Conservation (phyloP, 2,888 invertebrate species). For the Odiellus spinosus region DNA sequence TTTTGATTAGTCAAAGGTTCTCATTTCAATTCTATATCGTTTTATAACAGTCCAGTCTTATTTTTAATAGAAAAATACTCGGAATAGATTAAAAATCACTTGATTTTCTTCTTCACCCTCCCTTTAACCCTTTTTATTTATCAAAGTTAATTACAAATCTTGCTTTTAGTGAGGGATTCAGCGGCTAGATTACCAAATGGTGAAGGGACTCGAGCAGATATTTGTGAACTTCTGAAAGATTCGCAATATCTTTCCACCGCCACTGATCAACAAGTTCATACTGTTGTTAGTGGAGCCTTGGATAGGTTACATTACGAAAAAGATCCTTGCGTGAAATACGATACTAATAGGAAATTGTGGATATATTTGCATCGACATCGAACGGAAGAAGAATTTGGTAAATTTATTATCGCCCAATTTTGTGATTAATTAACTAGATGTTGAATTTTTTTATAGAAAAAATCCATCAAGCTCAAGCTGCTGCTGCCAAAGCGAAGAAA, state of each 20-base stretch:
- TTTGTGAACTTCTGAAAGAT: constrained; percentile 67
- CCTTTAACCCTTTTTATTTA: neutral
- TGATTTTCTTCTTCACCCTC: no score
- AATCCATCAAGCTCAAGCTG: constrained; percentile 33
- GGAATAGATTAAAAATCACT: no score
- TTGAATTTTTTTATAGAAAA: constrained; percentile 24
- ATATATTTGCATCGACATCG: constrained; percentile 73
- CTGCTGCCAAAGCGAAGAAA: constrained; percentile 32
- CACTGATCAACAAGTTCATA: constrained; percentile 38
- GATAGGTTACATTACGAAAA: constrained; percentile 76
- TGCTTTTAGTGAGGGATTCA: constrained; percentile 80
- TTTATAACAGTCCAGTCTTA: no score
- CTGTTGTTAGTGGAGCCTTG: constrained; percentile 73
- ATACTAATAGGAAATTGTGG: constrained; percentile 81
- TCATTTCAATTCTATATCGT: no score
- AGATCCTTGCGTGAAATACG: constrained; percentile 87
- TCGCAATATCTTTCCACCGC: constrained; percentile 44
- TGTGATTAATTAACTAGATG: neutral
- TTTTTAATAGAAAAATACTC: no score
- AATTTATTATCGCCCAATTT: no score
- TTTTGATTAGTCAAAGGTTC: no score
- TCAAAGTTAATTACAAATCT: no score
- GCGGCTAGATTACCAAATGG: constrained; percentile 85
- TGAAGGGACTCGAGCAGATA: constrained; percentile 78
- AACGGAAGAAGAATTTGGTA: constrained; percentile 47